phyloP scores from a whole-genome alignment of 2,888 invertebrate genomes.

The Euphydryas editha region DNA sequence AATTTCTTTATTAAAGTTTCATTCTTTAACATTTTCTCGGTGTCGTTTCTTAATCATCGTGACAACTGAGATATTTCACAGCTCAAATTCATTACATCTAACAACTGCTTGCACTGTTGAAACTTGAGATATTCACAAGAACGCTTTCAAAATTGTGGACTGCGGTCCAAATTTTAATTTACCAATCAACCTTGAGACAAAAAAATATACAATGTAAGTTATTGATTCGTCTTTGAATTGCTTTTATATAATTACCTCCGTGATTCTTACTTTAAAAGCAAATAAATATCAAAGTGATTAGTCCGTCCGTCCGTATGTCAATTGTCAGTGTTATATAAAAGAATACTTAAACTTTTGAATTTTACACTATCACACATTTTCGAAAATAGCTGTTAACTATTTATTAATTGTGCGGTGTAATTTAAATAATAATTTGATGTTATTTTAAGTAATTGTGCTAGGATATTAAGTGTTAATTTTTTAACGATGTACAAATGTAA shows the following conservation, averaged over 20 bases:
- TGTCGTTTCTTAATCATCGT: constrained; percentile 65
- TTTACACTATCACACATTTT: too few species aligned
- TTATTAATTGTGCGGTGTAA: too few species aligned
- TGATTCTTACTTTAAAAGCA: constrained; percentile 2
- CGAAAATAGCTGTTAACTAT: too few species aligned
- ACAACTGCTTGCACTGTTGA: constrained; percentile 44
- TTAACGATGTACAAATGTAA: too few species aligned
- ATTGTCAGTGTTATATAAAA: too few species aligned
- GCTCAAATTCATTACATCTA: constrained; percentile 58
- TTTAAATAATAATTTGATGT: too few species aligned
- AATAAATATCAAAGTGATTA: neutral
- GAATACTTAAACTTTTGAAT: too few species aligned
- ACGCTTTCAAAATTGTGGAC: constrained; percentile 34
- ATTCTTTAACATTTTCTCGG: constrained; percentile 33
- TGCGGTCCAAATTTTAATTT: constrained; percentile 35
- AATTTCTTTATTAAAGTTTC: constrained; percentile 6
- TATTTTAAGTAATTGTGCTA: too few species aligned
- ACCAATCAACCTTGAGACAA: constrained; percentile 31
- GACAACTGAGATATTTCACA: constrained; percentile 64
- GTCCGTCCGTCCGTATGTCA: too few species aligned
- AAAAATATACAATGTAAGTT: constrained; percentile 34
- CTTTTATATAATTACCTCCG: constrained; percentile 20
- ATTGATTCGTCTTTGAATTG: constrained; percentile 19
- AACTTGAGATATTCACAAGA: constrained; percentile 36
- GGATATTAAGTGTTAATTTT: too few species aligned